These are phyloP conservation scores for Oncopeltus fasciatus DNA, from an alignment of 1,140 invertebrate genomes.

Conservation along the genomic window DNA sequence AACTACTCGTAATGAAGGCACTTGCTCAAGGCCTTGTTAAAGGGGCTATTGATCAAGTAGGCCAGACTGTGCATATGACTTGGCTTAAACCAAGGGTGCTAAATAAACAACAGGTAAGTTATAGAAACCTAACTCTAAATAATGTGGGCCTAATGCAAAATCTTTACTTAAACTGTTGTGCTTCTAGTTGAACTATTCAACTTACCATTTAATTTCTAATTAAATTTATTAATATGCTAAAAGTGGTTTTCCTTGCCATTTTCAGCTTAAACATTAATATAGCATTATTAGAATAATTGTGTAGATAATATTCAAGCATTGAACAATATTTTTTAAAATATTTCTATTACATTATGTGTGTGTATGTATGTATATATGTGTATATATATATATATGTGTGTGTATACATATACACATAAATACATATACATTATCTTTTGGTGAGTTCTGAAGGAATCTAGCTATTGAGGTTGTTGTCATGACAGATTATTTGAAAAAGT, in stretches of 20 bases:
- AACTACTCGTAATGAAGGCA: constrained; percentile 95
- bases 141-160: too few relatives aligned
- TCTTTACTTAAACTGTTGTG: not conserved
- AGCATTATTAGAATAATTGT: not conserved
- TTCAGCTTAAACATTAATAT: too few relatives aligned
- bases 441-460: too few relatives aligned
- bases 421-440: not conserved
- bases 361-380: not conserved
- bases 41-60: constrained; percentile 91
- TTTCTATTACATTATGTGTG: not conserved
- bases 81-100: constrained; percentile 89
- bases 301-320: not conserved
- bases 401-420: not conserved
- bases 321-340: not conserved
- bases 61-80: constrained; percentile 61
- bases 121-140: too few relatives aligned
- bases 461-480: too few relatives aligned
- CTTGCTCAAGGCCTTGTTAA: constrained; percentile 84
- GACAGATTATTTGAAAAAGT: too few relatives aligned
- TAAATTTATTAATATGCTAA: not conserved
- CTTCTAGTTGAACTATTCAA: not conserved
- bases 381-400: not conserved
- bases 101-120: constrained; percentile 51
- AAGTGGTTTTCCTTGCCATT: too few relatives aligned
- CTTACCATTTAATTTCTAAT: not conserved